These are phyloP conservation scores for Paracanthobrama guichenoti DNA, from an alignment of 2,113 vertebrate species.

Conservation along the genomic window DNA sequence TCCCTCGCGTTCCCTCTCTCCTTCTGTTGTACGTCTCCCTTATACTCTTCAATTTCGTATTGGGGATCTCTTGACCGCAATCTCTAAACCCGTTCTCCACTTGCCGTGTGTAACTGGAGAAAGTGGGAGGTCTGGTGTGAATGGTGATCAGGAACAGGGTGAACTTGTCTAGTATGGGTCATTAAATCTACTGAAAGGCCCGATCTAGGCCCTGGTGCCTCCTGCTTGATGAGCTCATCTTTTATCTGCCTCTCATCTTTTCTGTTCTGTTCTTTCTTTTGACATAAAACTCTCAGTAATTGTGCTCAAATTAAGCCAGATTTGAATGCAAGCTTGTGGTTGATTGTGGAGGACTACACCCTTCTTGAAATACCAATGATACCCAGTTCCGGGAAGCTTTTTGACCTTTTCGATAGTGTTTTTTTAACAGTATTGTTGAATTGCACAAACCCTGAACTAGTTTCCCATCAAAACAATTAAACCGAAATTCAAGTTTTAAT, in stretches of 20 bases:
- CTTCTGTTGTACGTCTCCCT: neutral
- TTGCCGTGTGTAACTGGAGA: neutral
- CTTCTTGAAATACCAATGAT: neutral
- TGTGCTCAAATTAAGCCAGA: conserved; percentile 9
- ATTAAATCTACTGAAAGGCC: conserved; percentile 7
- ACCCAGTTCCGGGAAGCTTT: neutral
- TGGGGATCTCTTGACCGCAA: neutral
- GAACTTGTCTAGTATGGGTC: conserved; percentile 20
- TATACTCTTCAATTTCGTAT: neutral
- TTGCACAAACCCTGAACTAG: too few species aligned
- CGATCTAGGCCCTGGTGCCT: neutral
- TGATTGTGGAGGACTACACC: conserved; percentile 3
- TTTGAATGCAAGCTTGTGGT: neutral
- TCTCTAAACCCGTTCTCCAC: neutral
- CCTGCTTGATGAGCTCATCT: neutral
- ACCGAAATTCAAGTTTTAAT: neutral
- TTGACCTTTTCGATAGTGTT: neutral
- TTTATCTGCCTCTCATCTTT: conserved; percentile 16
- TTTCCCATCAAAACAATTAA: too few species aligned
- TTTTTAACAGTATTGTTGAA: neutral
- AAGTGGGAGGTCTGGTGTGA: neutral
- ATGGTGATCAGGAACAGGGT: conserved; percentile 7
- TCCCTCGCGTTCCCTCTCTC: neutral
- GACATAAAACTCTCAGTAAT: conserved; percentile 4
- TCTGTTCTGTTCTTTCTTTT: neutral